Evolutionary conservation across 2,113 vertebrate genomes (phyloP).

Genomic region (Clarias batrachus): DNA sequence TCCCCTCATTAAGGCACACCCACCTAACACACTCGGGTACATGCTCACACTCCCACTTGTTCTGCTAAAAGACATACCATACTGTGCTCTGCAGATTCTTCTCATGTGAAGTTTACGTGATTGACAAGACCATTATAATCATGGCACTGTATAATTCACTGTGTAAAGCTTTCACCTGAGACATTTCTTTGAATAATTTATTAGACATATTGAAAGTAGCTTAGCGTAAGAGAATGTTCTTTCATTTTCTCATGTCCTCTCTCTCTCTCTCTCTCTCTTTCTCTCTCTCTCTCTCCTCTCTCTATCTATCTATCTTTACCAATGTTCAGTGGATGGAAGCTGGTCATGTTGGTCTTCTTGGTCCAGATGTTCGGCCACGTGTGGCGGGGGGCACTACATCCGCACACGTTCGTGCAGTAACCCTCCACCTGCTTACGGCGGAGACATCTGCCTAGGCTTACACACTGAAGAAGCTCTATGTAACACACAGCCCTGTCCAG

Average conservation of each 20-base stretch:
- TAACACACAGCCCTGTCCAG: slow-evolving; percentile 89
- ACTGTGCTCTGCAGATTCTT: not conserved
- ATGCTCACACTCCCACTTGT: not conserved
- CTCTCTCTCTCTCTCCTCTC: not conserved
- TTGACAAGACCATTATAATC: not conserved
- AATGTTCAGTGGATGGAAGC: slow-evolving; percentile 84
- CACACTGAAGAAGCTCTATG: slow-evolving; percentile 96
- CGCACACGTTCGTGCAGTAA: slow-evolving; percentile 91
- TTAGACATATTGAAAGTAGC: not conserved
- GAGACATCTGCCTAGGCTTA: slow-evolving; percentile 95
- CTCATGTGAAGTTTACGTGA: not conserved
- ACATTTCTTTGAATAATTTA: not conserved
- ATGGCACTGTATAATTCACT: not conserved
- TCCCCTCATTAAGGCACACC: not conserved
- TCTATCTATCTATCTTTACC: not conserved
- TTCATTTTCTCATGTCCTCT: not conserved
- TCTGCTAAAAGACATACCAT: not conserved
- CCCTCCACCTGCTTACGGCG: slow-evolving; percentile 87
- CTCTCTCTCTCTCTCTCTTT: not conserved
- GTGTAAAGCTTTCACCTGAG: not conserved
- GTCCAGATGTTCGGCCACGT: slow-evolving; percentile 94
- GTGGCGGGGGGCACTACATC: slow-evolving; percentile 94
- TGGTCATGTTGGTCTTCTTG: slow-evolving; percentile 98
- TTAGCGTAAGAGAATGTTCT: not conserved
- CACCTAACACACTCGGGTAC: not conserved